Evolutionary conservation across 2,113 vertebrate species (phyloP), one percentile per base, ranked within the genome.

Genomic region (Rhinolophus sinicus): DNA sequence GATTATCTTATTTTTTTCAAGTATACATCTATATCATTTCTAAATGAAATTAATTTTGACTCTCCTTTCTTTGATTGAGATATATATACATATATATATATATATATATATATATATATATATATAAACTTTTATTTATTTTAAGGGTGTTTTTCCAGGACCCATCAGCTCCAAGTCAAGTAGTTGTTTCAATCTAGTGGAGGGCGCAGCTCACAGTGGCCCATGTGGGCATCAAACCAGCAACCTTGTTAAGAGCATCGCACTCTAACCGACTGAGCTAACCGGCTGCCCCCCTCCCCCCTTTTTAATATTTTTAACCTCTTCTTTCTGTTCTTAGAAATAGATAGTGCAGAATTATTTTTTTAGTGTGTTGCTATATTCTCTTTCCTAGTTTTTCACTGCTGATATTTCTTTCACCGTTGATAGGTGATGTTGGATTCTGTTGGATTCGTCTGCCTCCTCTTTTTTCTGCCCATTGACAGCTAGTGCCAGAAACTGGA

Each of bases 31-130:
- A 9, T 62, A n/a, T 50, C 5, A 26, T 81, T 24, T 87, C 40
- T 40, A 84, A 80, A 90, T 33, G 30, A 92, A 88, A 58, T 84
- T 94, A 80, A 65, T 76, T 81, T 93, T 44, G 11, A 35, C 30
- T 93, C 47, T 33, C 40, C 15, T 47, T 65, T 67, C 69, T 77
- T 76, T 12, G 47, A 50, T 60, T 88, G n/a, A n/a, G n/a, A 44
- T 44, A 44, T 40, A 40, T 40, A 40, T 40, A 40, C n/a, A n/a
- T 40, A 40, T 40, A 40, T 40, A 40, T 40, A 40, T 40, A 40
- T 40, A 40, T 40, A 40, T 40, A 40, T 40, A 40, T 40, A 40
- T 40, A 40, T 40, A 40, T 40, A 40, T 40, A 40, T 40, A 40
- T 44, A 44, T 44, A 44, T 44, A 6, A 44, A 44, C 40, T 44